A percentile compares a stretch with the other conserved stretches of the same genome.
Evolutionary conservation across 2,888 invertebrate genomes (phyloP).

Genomic region (Fabriciana adippe): DNA sequence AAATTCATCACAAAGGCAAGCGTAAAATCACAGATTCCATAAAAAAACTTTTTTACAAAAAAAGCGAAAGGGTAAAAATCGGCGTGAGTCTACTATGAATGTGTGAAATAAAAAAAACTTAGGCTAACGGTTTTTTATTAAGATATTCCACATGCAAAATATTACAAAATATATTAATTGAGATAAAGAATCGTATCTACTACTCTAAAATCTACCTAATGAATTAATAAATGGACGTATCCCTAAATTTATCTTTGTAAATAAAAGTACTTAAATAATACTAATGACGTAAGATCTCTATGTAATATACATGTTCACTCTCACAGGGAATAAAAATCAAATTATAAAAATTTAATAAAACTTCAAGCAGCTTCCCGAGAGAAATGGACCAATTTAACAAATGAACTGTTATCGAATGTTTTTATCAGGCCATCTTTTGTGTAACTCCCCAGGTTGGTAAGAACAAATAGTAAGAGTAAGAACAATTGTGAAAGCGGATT

Average conservation of each 20-base stretch:
- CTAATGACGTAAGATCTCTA: no score
- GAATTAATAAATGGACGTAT: no score
- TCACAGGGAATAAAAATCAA: slow-evolving; percentile 10
- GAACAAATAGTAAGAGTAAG: slow-evolving; percentile 50
- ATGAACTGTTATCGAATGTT: slow-evolving; percentile 50
- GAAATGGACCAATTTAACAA: slow-evolving; percentile 45
- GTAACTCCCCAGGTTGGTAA: slow-evolving; percentile 25
- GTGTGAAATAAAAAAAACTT: slow-evolving; percentile 23
- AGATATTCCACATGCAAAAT: slow-evolving; percentile 8
- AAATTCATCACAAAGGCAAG: slow-evolving; percentile 64
- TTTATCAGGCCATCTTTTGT: slow-evolving; percentile 74
- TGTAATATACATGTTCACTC: neutral
- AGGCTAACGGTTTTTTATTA: slow-evolving; percentile 36
- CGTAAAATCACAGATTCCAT: slow-evolving; percentile 43
- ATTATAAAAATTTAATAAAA: slow-evolving; percentile 23
- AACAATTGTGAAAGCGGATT: slow-evolving; percentile 65
- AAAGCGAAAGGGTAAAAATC: slow-evolving; percentile 56
- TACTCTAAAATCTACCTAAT: no score
- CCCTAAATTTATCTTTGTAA: no score
- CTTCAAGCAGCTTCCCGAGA: slow-evolving; percentile 31
- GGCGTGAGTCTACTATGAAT: slow-evolving; percentile 32
- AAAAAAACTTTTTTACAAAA: slow-evolving; percentile 50
- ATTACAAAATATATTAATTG: slow-evolving; percentile 6
- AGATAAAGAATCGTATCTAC: no score
- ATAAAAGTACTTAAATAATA: no score